A percentile compares a stretch with the other conserved stretches of the same genome.
phyloP scores from a whole-genome alignment of 2,888 invertebrate genomes.

The Kryphioiulus occultus region DNA sequence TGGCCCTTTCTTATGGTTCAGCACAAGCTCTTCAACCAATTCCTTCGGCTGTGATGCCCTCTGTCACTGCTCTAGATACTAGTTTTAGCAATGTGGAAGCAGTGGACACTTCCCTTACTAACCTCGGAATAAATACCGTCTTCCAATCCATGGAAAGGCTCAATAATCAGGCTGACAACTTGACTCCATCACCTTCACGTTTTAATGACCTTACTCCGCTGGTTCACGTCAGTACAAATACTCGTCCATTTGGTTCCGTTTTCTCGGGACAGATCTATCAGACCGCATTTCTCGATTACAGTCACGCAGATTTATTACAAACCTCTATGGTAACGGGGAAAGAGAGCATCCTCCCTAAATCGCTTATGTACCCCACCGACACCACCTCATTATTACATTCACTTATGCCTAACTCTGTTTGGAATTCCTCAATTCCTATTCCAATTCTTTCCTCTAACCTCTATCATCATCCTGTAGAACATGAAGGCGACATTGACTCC shows the following conservation, averaged over 20 bases:
- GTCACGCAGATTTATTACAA: constrained; percentile 12
- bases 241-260: constrained; percentile 53
- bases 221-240: constrained; percentile 42
- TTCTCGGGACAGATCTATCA: constrained; percentile 56
- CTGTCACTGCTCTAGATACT: constrained; percentile 44
- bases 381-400: constrained; percentile 20
- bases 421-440: background rate
- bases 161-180: constrained; percentile 39
- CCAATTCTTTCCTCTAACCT: constrained; percentile 43
- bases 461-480: constrained; percentile 46
- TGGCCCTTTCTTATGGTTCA: constrained; percentile 42
- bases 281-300: constrained; percentile 52
- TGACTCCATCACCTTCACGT: constrained; percentile 33
- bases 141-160: background rate
- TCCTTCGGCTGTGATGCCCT: constrained; percentile 36
- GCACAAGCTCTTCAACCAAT: constrained; percentile 40
- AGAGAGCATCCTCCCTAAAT: background rate
- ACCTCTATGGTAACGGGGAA: background rate
- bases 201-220: constrained; percentile 20
- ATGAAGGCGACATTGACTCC: background rate
- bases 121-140: background rate
- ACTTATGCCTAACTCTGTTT: constrained; percentile 17
- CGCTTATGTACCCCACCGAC: constrained; percentile 14
- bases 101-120: constrained; percentile 46
- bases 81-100: constrained; percentile 27